Conservation (phyloP, 2,113 vertebrate species). For the Perccottus glenii region DNA sequence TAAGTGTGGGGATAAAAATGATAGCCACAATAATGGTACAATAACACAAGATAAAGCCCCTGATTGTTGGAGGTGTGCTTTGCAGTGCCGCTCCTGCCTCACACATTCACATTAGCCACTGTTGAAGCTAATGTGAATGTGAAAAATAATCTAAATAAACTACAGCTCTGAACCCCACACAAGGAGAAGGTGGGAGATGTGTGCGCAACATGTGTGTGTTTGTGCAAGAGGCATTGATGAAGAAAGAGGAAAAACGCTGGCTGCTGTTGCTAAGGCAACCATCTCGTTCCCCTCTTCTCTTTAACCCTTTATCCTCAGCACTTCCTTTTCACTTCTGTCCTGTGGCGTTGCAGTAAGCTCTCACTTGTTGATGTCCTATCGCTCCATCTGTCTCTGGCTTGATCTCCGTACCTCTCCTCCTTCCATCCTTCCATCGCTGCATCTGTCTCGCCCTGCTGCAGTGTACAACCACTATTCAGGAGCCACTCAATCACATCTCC, state of each 20-base stretch:
- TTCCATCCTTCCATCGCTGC: conserved; percentile 2
- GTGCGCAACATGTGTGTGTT: conserved; percentile 22
- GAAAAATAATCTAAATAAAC: too few relatives aligned
- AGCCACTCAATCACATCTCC: conserved; percentile 24
- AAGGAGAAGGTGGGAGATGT: conserved; percentile 15
- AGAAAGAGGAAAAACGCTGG: conserved; percentile 61
- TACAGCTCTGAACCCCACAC: conserved; percentile 28
- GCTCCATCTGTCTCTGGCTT: conserved; percentile 69
- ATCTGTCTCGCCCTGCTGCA: conserved; percentile 2
- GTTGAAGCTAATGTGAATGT: conserved; percentile 17
- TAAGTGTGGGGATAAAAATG: not conserved
- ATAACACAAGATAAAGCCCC: not conserved
- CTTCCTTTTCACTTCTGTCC: conserved; percentile 73
- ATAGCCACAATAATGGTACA: not conserved
- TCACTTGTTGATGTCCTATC: conserved; percentile 73
- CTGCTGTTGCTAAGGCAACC: conserved; percentile 77
- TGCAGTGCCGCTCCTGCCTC: conserved; percentile 11
- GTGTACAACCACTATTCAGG: conserved; percentile 4
- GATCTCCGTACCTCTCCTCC: conserved; percentile 35
- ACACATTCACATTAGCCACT: conserved; percentile 15
- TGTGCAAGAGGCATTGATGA: conserved; percentile 39
- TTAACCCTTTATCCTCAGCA: conserved; percentile 71
- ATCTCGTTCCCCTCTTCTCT: conserved; percentile 51
- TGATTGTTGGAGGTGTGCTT: conserved; percentile 10
- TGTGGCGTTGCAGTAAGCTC: conserved; percentile 59